Conservation (phyloP, 1,140 invertebrate genomes). For the Ephestia elutella region DNA sequence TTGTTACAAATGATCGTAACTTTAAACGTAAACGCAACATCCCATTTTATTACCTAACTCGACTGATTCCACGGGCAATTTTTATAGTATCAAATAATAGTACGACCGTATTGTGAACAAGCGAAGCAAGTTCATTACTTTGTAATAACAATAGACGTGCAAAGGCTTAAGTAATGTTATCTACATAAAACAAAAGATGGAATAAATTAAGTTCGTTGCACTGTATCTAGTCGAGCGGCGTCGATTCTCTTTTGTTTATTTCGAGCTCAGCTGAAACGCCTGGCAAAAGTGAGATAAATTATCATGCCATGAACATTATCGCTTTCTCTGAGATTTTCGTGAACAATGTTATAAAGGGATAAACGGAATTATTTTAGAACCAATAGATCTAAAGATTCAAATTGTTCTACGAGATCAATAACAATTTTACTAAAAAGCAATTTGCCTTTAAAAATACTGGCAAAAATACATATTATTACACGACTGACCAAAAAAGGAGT, state of each 20-base stretch:
- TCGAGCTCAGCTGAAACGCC: neutral
- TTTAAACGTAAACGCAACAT: too few species aligned
- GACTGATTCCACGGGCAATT: neutral
- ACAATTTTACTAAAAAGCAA: too few species aligned
- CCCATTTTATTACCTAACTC: too few species aligned
- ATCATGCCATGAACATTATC: neutral
- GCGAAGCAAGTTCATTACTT: too few species aligned
- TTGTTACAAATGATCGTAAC: neutral
- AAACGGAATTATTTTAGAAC: neutral
- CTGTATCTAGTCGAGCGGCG: neutral
- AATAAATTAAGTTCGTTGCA: neutral
- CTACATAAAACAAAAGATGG: neutral
- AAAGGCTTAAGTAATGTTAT: neutral
- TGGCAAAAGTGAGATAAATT: neutral
- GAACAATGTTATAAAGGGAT: neutral
- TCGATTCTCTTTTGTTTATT: neutral
- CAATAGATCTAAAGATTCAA: too few species aligned
- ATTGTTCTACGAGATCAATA: too few species aligned
- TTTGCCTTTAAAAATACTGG: too few species aligned
- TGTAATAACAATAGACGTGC: neutral
- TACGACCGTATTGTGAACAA: too few species aligned
- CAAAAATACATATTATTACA: too few species aligned
- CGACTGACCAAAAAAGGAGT: too few species aligned
- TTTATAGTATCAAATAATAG: too few species aligned
- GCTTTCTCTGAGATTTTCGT: too few species aligned